Evolutionary conservation across 2,797 vertebrate genomes (phyloP), one percentile per base, ranked within the genome.

Genomic region (Euphonia xanthogaster): DNA sequence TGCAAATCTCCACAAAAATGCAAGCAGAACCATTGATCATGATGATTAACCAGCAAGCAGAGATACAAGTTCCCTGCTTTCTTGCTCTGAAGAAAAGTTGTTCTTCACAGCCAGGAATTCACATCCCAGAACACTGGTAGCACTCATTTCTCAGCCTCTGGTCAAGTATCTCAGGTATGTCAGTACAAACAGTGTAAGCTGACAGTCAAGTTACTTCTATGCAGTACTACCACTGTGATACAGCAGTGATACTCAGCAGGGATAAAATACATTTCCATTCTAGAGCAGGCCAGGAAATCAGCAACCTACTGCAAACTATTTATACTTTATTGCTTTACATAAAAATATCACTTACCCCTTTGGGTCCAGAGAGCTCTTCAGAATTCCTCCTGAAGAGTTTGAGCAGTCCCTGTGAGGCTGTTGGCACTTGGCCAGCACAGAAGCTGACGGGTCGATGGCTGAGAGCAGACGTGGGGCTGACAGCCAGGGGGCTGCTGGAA

Each of bases 321-420:
- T n/a, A 12, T 15, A 82, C 8, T 76, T 53, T 75, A 44, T 14
- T 57, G 25, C 9, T 91, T 53, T 70, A 73, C 35, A 12, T 66
- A 47, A 90, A 81, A 88, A 50, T 78, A 63, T 92, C 97, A 67
- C 20, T 98, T 97, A 99, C 99, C 55, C 98, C 98, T 98, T 98
- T 99, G 73, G 98, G 98, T 30, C 99, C 98, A n/a, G 98, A 97
- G 35, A 98, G 97, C 94, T 99, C 98, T 96, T 99, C 97, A 0
- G 94, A 86, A 27, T 98, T 98, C 53, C 90, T 97, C 78, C 98
- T 98, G 97, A 99, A 99, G 50, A 99, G 98, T 91, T 98, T 98
- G 81, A 99, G 98, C 13, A 99, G 98, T 50, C 99, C 98, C 85
- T 99, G 98, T 1, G 98, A 98, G 66, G 99, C 98, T 1, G 99